Conservation (phyloP, 2,113 vertebrate species). For the Tragelaphus scriptus region DNA sequence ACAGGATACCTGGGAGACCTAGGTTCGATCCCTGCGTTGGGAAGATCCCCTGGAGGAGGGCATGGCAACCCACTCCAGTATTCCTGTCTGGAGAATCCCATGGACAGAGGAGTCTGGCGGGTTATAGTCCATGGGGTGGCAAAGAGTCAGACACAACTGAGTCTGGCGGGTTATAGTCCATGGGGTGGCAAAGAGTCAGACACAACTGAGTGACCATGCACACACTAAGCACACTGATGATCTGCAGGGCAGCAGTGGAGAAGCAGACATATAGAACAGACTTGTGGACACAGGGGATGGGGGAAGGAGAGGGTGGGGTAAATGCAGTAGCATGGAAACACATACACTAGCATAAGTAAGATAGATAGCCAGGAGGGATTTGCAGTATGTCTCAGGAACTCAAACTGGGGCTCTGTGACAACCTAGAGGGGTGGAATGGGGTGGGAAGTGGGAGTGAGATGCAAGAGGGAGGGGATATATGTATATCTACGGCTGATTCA, state of each 20-base stretch:
- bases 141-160: not conserved
- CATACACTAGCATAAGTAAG: not conserved
- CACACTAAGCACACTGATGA: not conserved
- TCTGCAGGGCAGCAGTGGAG: not conserved
- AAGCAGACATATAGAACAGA: not conserved
- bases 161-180: not conserved
- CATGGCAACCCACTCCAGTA: not conserved
- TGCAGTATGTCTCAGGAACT: not conserved
- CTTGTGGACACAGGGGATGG: not conserved
- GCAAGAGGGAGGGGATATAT: not conserved
- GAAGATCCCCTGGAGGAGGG: not conserved
- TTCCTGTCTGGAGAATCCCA: not conserved
- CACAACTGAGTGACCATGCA: not conserved
- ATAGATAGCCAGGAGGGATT: not conserved
- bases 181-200: not conserved
- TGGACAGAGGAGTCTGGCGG: not conserved
- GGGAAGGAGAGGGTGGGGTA: not conserved
- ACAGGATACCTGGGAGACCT: not conserved
- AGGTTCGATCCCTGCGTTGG: rapidly evolving
- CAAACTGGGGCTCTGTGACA: not conserved
- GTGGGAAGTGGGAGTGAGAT: not conserved
- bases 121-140: not conserved
- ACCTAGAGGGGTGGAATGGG: not conserved
- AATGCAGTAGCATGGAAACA: not conserved
- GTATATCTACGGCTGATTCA: not conserved